phyloP scores from a whole-genome alignment of 23 tunicate genomes.

The Halocynthia roretzi region DNA sequence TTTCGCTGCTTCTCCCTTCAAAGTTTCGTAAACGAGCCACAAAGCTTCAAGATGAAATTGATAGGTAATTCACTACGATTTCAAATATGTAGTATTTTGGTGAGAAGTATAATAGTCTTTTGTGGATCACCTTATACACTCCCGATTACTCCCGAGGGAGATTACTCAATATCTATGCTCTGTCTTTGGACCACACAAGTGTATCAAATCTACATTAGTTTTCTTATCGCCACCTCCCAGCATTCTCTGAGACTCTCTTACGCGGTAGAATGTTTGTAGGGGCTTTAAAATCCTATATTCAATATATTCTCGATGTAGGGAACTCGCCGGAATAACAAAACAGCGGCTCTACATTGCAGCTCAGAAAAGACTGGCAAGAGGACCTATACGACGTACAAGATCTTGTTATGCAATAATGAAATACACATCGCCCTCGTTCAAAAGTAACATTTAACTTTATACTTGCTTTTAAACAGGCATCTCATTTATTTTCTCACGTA shows the following conservation, averaged over 20 bases:
- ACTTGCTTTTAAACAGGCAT: neutral
- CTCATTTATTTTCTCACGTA: neutral
- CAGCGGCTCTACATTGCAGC: constrained; percentile 9
- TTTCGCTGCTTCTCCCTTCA: neutral
- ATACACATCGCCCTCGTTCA: neutral
- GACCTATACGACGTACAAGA: constrained; percentile 24
- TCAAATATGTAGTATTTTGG: no score
- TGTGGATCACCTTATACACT: no score
- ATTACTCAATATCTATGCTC: no score
- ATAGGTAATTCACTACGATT: neutral
- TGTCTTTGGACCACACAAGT: no score
- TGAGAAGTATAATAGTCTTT: no score
- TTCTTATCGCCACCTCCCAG: neutral
- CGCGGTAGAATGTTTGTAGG: neutral
- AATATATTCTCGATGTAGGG: no score
- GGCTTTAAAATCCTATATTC: no score
- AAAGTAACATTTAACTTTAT: neutral
- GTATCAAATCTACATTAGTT: neutral
- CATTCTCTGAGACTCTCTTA: neutral
- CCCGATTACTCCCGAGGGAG: no score
- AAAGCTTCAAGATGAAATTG: neutral
- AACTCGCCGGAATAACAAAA: neutral
- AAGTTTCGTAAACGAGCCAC: neutral
- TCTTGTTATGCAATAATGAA: constrained; percentile 45
- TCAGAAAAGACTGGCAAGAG: neutral